A percentile compares a stretch with the other conserved stretches of the same genome.
phyloP scores from a whole-genome alignment of 1,140 invertebrate species.

The Heliconius congener region DNA sequence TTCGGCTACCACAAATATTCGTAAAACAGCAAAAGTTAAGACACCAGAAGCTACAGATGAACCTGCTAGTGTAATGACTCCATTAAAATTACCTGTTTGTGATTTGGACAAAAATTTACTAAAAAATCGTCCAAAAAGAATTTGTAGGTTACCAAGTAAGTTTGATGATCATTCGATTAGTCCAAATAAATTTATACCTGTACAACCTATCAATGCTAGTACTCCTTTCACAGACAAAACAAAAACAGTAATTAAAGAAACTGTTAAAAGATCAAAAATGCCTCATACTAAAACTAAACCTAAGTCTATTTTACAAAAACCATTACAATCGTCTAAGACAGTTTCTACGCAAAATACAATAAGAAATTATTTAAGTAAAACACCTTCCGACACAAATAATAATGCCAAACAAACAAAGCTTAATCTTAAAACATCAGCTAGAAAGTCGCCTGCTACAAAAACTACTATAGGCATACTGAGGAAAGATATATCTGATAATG shows the following conservation, averaged over 20 bases:
- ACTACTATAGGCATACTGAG: not conserved
- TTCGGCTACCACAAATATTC: not conserved
- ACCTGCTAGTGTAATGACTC: conserved; percentile 30
- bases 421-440: conserved; percentile 22
- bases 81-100: conserved; percentile 47
- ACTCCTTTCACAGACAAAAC: conserved; percentile 52
- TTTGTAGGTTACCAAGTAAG: conserved; percentile 60
- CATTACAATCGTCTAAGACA: not conserved
- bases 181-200: conserved; percentile 59
- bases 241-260: conserved; percentile 26
- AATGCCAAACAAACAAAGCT: conserved; percentile 48
- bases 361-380: conserved; percentile 15
- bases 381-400: conserved; percentile 53
- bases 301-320: conserved; percentile 22
- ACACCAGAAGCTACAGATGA: not conserved
- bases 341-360: not conserved
- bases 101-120: conserved; percentile 46
- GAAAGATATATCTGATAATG: conserved; percentile 8
- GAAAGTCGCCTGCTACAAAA: conserved; percentile 15
- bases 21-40: not conserved
- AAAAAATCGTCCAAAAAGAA: conserved; percentile 57
- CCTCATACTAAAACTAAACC: conserved; percentile 15
- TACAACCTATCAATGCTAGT: conserved; percentile 62
- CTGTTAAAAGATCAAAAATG: conserved; percentile 21
- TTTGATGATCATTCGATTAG: conserved; percentile 64